Evolutionary conservation across 1,140 invertebrate genomes (phyloP), one percentile per base, ranked within the genome.

Genomic region (Aporrectodea caliginosa): DNA sequence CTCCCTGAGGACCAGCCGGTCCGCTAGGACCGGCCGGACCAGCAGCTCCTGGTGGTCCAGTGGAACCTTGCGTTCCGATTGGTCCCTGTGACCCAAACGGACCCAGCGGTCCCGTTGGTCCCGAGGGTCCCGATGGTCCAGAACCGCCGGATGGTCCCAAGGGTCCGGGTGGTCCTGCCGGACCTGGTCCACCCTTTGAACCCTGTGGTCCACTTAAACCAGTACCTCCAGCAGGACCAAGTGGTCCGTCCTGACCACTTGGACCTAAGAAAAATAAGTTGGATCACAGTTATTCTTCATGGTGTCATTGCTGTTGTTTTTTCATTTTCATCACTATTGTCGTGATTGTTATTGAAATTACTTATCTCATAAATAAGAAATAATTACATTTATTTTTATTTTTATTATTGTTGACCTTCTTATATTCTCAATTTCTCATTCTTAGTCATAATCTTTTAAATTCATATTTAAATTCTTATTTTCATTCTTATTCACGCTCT

Each of bases 101-200:
- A 31, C 76, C 82, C 1, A 22, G 14, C 0, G 27, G 32, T 1
- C 82, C 82, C 29, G 77, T 2, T 2, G 75, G 35, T 16, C 82
- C 82, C n/a, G 73, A 74, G n/a, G 22, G 29, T 31, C 82, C 83
- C 1, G 33, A 16, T 12, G 79, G 78, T 34, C 83, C 83, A 69
- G 75, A 75, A 27, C 0, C 1, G 14, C 83, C 82, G 31, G 71
- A 32, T 29, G 75, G 0, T 34, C 76, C 82, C 0, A 22, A 22
- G 1, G 16, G 32, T 1, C 82, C 82, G 30, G 68, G 16, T 16
- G 75, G 35, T 6, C 82, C 76, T 22, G n/a, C 58, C 22, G 43
- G 43, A 12, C 43, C 43, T 58, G 43, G 6, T 12, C 6, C 6
- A 27, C 70, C 70, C 70, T 29, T 32, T 32, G 2, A 2, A 12